A percentile compares a stretch with the other conserved stretches of the same genome.
Evolutionary conservation across 2,113 vertebrate genomes (phyloP).

Genomic region (Strix uralensis): DNA sequence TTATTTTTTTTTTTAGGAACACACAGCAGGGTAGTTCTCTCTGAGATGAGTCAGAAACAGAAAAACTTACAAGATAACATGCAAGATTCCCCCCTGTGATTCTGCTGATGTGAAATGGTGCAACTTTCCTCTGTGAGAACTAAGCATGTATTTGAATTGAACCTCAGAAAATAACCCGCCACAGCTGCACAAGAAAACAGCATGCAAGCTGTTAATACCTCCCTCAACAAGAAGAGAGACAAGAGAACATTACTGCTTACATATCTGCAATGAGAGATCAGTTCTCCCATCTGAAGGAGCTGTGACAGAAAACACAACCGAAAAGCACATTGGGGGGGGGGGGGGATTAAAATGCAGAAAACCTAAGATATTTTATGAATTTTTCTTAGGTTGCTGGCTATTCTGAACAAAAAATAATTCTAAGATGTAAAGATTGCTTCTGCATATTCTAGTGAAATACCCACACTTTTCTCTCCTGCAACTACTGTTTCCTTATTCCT

Average conservation of each 20-base stretch:
- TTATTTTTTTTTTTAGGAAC: not conserved
- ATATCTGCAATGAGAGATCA: not conserved
- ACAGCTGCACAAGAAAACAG: not conserved
- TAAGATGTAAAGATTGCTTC: not conserved
- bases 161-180: not conserved
- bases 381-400: not conserved
- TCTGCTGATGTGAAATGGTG: not conserved
- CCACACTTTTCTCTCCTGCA: not conserved
- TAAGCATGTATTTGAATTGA: not conserved
- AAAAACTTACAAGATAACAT: not conserved
- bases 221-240: not conserved
- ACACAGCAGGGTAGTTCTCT: not conserved
- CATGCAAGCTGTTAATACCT: accelerated
- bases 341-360: not conserved
- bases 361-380: not conserved
- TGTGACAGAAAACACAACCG: not conserved
- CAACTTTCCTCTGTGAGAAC: not conserved
- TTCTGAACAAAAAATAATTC: not conserved
- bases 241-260: not conserved
- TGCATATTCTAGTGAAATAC: not conserved
- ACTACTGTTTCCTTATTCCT: not conserved
- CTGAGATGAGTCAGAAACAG: not conserved
- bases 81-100: not conserved
- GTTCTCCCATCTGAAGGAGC: not conserved
- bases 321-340: not conserved